Base-by-base conservation (phyloP, 2,888 invertebrate species). In the Drosophila neonasuta region DNA sequence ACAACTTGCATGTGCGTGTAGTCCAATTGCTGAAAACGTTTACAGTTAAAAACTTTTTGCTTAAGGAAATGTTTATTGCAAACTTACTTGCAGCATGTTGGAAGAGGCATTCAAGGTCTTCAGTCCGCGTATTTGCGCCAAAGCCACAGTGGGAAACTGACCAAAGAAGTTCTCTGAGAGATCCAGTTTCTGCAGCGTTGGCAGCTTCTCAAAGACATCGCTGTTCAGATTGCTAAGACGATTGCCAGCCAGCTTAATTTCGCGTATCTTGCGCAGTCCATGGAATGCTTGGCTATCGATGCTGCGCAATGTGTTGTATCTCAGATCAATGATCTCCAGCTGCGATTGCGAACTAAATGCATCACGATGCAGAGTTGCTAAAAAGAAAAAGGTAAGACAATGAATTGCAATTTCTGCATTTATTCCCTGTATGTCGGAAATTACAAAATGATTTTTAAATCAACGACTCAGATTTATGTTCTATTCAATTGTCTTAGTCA, bases 101-200 rank as follows among this genome's bases (percentile, higher is more conserved):
- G 96, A 95, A 11, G 96, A 96, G 39, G 97, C 91, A 90, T 96
- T 96, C 68, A 97, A 91, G 71, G 94, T 94, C 87, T 94, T 94
- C 20, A 97, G 91, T 59, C 93, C 93, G 20, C 91, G 91, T 77
- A 97, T 93, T 30, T 94, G 92, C 86, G 95, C 94, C 46, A 97
- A 89, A 0, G 96, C 95, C 9, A 95, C 94, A 0, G 94, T 93
- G 3, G 97, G 97, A 87, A 97, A 96, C 88, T 95, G 95, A 1
- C 92, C 92, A 59, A 97, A 94, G 89, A 96, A 96, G 92, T 98
- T 98, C 86, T 95, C 94, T 0, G 97, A 96, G 29, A 98, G 92
- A 89, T 97, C 96, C 74, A 98, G 91, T 79, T 94, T 94, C 80
- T 95, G 94, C 68, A 98, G 92, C 80, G 94, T 94, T 62, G 94